phyloP scores from a whole-genome alignment of 2,888 invertebrate genomes.

The Trileptium ribeirensis region DNA sequence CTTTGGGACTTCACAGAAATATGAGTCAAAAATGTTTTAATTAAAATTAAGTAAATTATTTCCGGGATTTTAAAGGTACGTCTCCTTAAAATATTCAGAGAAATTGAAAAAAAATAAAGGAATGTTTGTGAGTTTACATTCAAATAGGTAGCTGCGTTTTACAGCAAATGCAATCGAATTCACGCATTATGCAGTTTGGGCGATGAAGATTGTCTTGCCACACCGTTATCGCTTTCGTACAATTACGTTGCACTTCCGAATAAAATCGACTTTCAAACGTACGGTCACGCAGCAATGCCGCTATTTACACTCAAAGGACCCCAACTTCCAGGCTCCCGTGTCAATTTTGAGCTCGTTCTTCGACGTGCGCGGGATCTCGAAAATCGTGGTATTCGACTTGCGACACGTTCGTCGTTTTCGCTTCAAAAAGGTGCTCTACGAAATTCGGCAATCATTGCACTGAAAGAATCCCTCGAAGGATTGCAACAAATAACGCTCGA shows the following conservation, averaged over 20 bases:
- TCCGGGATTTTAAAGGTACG: no score
- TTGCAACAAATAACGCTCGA: constrained; percentile 54
- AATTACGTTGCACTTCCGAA: constrained; percentile 88
- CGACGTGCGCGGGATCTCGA: constrained; percentile 14
- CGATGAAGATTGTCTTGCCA: constrained; percentile 68
- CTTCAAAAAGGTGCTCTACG: constrained; percentile 49
- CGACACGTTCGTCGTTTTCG: constrained; percentile 50
- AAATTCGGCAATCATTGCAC: constrained; percentile 53
- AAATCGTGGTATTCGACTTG: neutral
- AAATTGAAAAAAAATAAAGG: no score
- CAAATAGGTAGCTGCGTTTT: no score
- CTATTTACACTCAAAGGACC: constrained; percentile 60
- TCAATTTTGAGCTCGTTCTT: constrained; percentile 53
- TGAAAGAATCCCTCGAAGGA: constrained; percentile 51
- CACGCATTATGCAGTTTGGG: constrained; percentile 56
- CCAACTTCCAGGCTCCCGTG: constrained; percentile 45
- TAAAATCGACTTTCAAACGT: constrained; percentile 57
- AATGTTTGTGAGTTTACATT: no score
- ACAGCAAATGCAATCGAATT: constrained; percentile 41
- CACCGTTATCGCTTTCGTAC: constrained; percentile 78
- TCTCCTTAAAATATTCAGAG: no score
- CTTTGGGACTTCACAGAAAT: no score
- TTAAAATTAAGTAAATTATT: no score
- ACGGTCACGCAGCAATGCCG: constrained; percentile 68
- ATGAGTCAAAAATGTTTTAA: no score